These are phyloP conservation scores for Colaptes auratus DNA, from an alignment of 2,113 vertebrate genomes.

Conservation along the genomic window DNA sequence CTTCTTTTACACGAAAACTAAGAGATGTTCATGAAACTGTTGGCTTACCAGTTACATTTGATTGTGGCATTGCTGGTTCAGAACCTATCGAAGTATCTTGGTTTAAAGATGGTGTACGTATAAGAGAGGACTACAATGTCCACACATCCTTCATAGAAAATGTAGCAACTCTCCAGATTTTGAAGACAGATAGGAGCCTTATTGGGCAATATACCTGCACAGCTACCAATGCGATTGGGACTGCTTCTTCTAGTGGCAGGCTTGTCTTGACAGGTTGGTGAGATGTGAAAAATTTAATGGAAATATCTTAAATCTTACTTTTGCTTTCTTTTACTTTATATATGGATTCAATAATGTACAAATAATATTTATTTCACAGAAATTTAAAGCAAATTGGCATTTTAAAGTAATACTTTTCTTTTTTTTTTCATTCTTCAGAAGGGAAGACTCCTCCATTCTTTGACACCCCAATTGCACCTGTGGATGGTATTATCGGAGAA, in stretches of 20 bases:
- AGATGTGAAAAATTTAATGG: not conserved
- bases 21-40: conserved; percentile 90
- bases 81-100: conserved; percentile 92
- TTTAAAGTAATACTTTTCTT: conserved; percentile 20
- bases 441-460: conserved; percentile 91
- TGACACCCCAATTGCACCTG: conserved; percentile 84
- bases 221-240: conserved; percentile 92
- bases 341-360: not conserved
- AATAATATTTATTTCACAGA: not conserved
- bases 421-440: conserved; percentile 78
- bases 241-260: conserved; percentile 91
- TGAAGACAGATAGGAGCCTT: conserved; percentile 83
- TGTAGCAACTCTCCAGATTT: conserved; percentile 87
- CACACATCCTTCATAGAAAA: conserved; percentile 88
- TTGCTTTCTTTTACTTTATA: not conserved
- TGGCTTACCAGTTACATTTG: conserved; percentile 86
- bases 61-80: conserved; percentile 91
- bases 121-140: conserved; percentile 82
- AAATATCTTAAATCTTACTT: not conserved
- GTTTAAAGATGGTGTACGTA: conserved; percentile 86
- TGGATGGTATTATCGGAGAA: conserved; percentile 87
- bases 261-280: conserved; percentile 92
- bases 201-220: conserved; percentile 93
- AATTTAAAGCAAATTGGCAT: not conserved
- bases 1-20: conserved; percentile 92